Evolutionary conservation across 2,797 vertebrate species (phyloP), one percentile per base, ranked within the genome.

Genomic region (Huso huso): DNA sequence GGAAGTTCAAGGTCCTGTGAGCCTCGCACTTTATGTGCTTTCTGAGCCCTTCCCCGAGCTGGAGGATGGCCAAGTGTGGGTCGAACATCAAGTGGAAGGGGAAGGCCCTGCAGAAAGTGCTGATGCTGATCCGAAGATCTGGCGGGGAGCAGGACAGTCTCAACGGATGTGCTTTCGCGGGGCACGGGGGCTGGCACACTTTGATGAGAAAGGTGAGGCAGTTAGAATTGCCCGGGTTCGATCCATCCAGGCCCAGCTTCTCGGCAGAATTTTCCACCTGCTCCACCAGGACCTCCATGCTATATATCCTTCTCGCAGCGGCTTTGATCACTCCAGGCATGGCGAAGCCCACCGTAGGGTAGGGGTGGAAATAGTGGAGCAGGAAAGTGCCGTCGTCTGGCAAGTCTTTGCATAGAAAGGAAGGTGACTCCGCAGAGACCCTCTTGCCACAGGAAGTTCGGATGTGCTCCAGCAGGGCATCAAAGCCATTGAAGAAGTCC

Each of bases 401-500:
- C 63, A 91, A 91, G 75, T 98, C 96, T 85, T 94, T 95, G 90
- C 96, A 99, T 84, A 98, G 93, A 84, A 98, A 98, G 73, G 96
- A 98, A 68, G 96, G 92, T 58, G 94, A 95, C 84, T 98, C 95
- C 48, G 93, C 84, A 7, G 93, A 92, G 72, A 91, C 93, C 49
- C 93, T 92, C 72, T 90, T 94, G 73, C 95, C 95, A 10, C 94
- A 95, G 66, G 96, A 96, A 81, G 95, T 95, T 82, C 95, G 92
- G 83, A 96, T 95, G 77, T 97, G 96, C 82, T 98, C 96, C 84
- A 99, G 87, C 77, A 99, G 89, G 78, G 97, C 95, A 62, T 99
- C 95, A 51, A 99, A 98, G 77, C 96, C 95, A 64, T 98, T 99
- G 83, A 99, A 98, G 82, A 99, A 99, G 82, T 99, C 97, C 83